Percentiles rank a stretch among this genome's conserved stretches.
phyloP scores from a whole-genome alignment of 2,888 invertebrate species.

The Crioceris asparagi region DNA sequence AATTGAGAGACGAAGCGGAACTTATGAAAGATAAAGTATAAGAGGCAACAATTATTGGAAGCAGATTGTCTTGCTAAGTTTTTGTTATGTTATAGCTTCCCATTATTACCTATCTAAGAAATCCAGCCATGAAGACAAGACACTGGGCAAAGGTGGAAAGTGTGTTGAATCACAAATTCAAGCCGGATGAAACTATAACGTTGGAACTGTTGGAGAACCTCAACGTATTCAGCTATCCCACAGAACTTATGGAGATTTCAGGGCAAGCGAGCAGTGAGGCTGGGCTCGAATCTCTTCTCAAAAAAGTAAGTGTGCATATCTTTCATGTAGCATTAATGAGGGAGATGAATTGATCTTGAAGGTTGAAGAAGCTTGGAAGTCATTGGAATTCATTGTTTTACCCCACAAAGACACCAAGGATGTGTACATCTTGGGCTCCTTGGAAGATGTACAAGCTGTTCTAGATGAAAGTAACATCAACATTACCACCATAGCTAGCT shows the following conservation, averaged over 20 bases:
- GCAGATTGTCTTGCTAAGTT: background rate
- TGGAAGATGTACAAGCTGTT: slow-evolving; percentile 73
- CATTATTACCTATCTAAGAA: slow-evolving; percentile 68
- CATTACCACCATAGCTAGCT: slow-evolving; percentile 77
- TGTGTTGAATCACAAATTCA: slow-evolving; percentile 61
- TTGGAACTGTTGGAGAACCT: slow-evolving; percentile 58
- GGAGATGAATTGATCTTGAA: slow-evolving; percentile 23
- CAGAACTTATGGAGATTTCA: slow-evolving; percentile 73
- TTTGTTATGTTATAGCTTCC: slow-evolving; percentile 43
- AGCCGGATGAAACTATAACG: slow-evolving; percentile 55
- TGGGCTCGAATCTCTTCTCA: slow-evolving; percentile 66
- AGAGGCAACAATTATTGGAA: background rate
- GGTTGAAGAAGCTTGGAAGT: slow-evolving; percentile 79
- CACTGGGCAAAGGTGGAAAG: slow-evolving; percentile 80
- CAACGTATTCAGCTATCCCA: slow-evolving; percentile 62
- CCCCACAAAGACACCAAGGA: slow-evolving; percentile 75
- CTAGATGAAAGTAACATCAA: slow-evolving; percentile 81
- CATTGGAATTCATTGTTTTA: slow-evolving; percentile 64
- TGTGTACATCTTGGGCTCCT: slow-evolving; percentile 69
- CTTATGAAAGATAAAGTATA: slow-evolving; percentile 64
- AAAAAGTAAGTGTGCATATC: slow-evolving; percentile 44
- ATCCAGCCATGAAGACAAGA: slow-evolving; percentile 62
- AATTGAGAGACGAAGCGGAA: slow-evolving; percentile 59
- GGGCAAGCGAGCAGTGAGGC: slow-evolving; percentile 83
- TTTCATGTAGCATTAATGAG: background rate